Conservation (phyloP, 2,797 vertebrate genomes). For the Nannoperca australis region DNA sequence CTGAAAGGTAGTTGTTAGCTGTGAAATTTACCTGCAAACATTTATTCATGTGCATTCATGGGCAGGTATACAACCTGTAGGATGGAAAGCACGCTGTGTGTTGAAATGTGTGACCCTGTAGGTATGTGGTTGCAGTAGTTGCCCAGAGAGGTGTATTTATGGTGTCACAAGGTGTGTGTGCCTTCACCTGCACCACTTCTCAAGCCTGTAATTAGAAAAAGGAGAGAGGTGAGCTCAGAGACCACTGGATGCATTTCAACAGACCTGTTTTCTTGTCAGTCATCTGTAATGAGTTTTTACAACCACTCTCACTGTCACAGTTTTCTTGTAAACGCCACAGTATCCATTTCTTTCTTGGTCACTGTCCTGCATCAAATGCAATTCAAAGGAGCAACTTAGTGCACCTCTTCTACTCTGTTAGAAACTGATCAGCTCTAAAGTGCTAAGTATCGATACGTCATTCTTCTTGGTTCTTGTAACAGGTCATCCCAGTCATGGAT, state of each 20-base stretch:
- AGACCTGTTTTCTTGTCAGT: slow-evolving; percentile 22
- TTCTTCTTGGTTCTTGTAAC: background rate
- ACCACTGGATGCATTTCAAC: slow-evolving; percentile 35
- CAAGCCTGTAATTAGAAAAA: slow-evolving; percentile 67
- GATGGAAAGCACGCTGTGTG: slow-evolving; percentile 19
- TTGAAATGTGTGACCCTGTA: slow-evolving; percentile 33
- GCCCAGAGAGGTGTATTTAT: slow-evolving; percentile 61
- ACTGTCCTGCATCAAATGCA: background rate
- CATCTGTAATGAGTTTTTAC: slow-evolving; percentile 45
- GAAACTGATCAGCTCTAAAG: background rate
- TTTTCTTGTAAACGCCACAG: slow-evolving; percentile 27
- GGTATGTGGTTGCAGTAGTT: slow-evolving; percentile 50
- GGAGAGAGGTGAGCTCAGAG: slow-evolving; percentile 61
- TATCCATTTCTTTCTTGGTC: background rate
- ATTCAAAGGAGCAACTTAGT: background rate
- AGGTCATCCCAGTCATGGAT: background rate
- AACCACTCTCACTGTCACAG: slow-evolving; percentile 61
- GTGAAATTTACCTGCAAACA: slow-evolving; percentile 3
- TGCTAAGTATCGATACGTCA: background rate
- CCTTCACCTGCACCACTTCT: slow-evolving; percentile 42
- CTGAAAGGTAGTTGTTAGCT: slow-evolving; percentile 19
- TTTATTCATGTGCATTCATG: slow-evolving; percentile 1
- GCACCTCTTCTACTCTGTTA: slow-evolving; percentile 16
- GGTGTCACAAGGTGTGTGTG: slow-evolving; percentile 56
- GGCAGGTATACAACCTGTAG: slow-evolving; percentile 1